Evolutionary conservation across 2,797 vertebrate genomes (phyloP), one percentile per base, ranked within the genome.

Genomic region (Coccyzus lansbergi): DNA sequence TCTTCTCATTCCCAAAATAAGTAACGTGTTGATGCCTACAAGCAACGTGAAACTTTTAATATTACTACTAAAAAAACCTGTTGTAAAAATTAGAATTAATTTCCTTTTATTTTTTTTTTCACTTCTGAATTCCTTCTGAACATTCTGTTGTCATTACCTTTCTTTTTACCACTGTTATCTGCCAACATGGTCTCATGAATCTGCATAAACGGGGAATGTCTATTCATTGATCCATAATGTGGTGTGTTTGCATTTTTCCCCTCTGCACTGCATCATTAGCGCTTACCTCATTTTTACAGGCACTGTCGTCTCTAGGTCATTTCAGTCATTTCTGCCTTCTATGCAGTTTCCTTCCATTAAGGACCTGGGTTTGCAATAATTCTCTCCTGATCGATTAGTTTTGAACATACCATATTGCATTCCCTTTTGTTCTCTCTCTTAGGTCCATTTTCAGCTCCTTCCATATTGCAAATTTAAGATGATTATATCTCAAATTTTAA

Each of bases 301-400:
- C 46, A 12, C 77, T 92, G 87, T 44, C 89, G 91, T 83, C 83
- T 86, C 85, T 40, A 74, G 87, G 90, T 80, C 92, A 86, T 46
- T 88, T 25, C 79, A 92, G 46, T 25, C 60, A 60, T 28, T 94
- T 68, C 89, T 95, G 79, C 72, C 58, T 91, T 71, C 84, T 80
- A 49, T 59, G 68, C 91, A 90, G 58, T 68, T 91, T 90, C 62
- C 17, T 93, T 46, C 78, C 62, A 44, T 46, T 46, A 81, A 78
- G 53, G n/a, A 60, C 58, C 49, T 49, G 51, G 33, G 44, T 58
- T 78, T 75, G 79, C 31, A 85, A 9, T 86, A 75, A 91, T 81
- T 86, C 72, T 88, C 72, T 64, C 48, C 28, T 65, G 53, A 46
- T 52, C 6, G 5, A 92, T 87, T 75, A 68, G 24, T 83, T 85